Evolutionary conservation across 2,888 invertebrate genomes (phyloP), one percentile per base, ranked within the genome.

Genomic region (Caenorhabditis doughertyi): DNA sequence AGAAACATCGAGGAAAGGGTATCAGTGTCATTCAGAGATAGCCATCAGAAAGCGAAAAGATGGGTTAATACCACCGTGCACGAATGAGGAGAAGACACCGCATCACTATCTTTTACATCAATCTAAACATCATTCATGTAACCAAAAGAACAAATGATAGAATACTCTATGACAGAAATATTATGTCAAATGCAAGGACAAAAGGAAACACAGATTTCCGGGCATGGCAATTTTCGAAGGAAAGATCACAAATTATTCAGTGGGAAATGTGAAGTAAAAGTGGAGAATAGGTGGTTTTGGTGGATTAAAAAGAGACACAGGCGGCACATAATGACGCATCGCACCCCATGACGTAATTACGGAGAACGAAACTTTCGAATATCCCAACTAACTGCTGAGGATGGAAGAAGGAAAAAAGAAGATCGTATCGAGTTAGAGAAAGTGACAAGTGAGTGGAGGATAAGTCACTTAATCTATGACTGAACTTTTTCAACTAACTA

Each of bases 21-120:
- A 64, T 53, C 53, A 18, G 18, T 53, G 60, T 35, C 51, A 51
- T 25, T 53, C 13, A 29, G 32, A 70, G 71, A 71, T 79, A 79
- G 47, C 16, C 25, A 71, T 70, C 76, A 56, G 67, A 51, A 67
- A 25, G 51, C 7, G 16, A 18, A 55, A 44, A 21, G 68, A 76
- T 60, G 76, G 67, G 76, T 68, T 76, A 76, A 76, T 76, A 76
- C 76, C 67, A 68, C 27, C 35, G 42, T 68, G 60, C 65, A 76
- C 27, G 67, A 47, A n/a, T n/a, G n/a, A n/a, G n/a, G 47, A 23
- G 51, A 65, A 58, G 67, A 68, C 76, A 68, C 76, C 76, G 76
- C 60, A 49, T 49, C 74, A 56, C 76, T 76, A 76, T 76, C 76
- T 67, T 9, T 9, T 21, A 60, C 58, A 76, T 76, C 76, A 76